Conservation (phyloP, 2,888 invertebrate genomes). For the Diaperis boleti region DNA sequence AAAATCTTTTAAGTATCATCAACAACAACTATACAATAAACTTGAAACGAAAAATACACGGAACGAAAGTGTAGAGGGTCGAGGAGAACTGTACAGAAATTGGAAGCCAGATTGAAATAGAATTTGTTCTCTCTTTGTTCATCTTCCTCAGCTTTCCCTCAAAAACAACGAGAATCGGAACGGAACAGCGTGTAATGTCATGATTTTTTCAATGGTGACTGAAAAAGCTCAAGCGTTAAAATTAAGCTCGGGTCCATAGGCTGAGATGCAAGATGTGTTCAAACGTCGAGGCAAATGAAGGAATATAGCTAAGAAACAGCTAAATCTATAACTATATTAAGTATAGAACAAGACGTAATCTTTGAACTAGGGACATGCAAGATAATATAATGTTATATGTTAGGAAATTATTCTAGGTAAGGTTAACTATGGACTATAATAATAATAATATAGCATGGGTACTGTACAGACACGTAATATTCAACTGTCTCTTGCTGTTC, state of each 20-base stretch:
- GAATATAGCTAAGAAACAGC: slow-evolving; percentile 58
- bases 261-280: slow-evolving; percentile 35
- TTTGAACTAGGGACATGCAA: slow-evolving; percentile 65
- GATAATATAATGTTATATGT: slow-evolving; percentile 64
- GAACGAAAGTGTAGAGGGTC: slow-evolving; percentile 41
- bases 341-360: slow-evolving; percentile 61
- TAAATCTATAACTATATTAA: slow-evolving; percentile 64
- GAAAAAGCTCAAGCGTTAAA: slow-evolving; percentile 44
- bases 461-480: slow-evolving; percentile 52
- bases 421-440: slow-evolving; percentile 64
- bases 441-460: slow-evolving; percentile 64
- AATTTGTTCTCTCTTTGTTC: slow-evolving; percentile 50
- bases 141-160: slow-evolving; percentile 48
- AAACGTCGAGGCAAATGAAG: slow-evolving; percentile 37
- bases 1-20: slow-evolving; percentile 52
- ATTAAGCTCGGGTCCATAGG: slow-evolving; percentile 41
- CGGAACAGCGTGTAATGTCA: slow-evolving; percentile 37
- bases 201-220: slow-evolving; percentile 53
- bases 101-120: slow-evolving; percentile 62
- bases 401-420: slow-evolving; percentile 65
- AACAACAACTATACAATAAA: slow-evolving; percentile 59
- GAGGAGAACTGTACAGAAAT: slow-evolving; percentile 52
- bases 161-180: slow-evolving; percentile 17
- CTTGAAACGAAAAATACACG: slow-evolving; percentile 31
- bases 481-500: slow-evolving; percentile 39